Base-by-base conservation (phyloP, 2,888 invertebrate genomes). In the Pheosia gnoma region DNA sequence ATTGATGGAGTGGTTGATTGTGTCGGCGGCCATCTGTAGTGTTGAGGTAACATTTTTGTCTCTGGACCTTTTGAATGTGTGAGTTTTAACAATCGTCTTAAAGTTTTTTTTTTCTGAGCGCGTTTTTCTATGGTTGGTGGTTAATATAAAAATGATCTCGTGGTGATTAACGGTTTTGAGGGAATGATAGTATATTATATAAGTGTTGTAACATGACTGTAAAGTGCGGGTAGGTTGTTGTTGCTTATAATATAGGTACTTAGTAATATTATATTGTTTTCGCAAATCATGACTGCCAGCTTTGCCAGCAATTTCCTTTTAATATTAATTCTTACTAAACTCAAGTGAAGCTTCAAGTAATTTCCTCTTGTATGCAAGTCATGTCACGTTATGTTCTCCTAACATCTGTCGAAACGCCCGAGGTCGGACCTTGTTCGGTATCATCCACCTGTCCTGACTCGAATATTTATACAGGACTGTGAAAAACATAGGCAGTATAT, bases 1-100 rank as follows among this genome's bases (percentile, higher is more conserved):
- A 80, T 81, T 82, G 83, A 84, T 79, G 78, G 78, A 84, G 87
- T 86, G 82, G 78, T 78, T 83, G 84, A 83, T 87, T 86, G 85
- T 88, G 82, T 79, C 72, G 74, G 72, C 68, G 74, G 74, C 60
- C 85, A 81, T 79, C 83, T 86, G 83, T 79, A 77, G 60, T 67
- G 63, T 69, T 57, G 72, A 86, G 86, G 87, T 86, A 83, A 75
- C 43, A 58, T 73, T 76, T 77, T 75, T 74, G 68, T 74, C 68
- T 68, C 67, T 72, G 62, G 67, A 67, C 67, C 63, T 60, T 64
- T 69, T 58, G 66, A 63, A 62, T 69, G 67, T 72, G 74, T 75
- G 75, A 71, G 68, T 70, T 77, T 74, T 69, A 60, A 64, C 61
- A 51, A 65, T 67, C 58, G 61, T 60, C 61, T 75, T 70, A 69